phyloP scores from a whole-genome alignment of 2,888 invertebrate genomes.

The Gasteruption jaculator region DNA sequence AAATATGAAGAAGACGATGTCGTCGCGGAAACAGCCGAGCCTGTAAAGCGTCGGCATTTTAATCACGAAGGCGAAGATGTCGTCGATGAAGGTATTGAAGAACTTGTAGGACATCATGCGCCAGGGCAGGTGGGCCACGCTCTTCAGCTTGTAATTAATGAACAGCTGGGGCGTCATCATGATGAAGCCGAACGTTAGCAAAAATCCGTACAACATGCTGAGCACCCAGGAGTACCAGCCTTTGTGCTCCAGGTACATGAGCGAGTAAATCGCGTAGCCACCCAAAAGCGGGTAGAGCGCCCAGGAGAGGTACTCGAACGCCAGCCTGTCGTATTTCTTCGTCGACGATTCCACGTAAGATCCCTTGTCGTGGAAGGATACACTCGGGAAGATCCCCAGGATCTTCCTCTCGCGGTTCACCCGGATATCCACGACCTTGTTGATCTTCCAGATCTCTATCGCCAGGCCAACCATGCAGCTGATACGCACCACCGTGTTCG shows the following conservation, averaged over 20 bases:
- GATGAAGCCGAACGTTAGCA: slow-evolving; percentile 97
- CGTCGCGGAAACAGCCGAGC: slow-evolving; percentile 96
- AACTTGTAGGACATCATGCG: slow-evolving; percentile 99
- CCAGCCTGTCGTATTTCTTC: slow-evolving; percentile 88
- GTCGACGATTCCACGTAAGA: slow-evolving; percentile 95
- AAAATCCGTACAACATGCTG: slow-evolving; percentile 94
- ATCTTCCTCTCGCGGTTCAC: slow-evolving; percentile 69
- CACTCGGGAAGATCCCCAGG: slow-evolving; percentile 74
- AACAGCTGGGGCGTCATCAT: slow-evolving; percentile 99
- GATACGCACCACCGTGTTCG: slow-evolving; percentile 91
- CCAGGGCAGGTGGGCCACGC: slow-evolving; percentile 99
- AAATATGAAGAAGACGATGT: slow-evolving; percentile 98
- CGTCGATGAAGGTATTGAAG: slow-evolving; percentile 98
- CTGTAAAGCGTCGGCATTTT: slow-evolving; percentile 99
- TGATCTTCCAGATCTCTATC: slow-evolving; percentile 99
- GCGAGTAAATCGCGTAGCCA: slow-evolving; percentile 92
- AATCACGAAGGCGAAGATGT: slow-evolving; percentile 99
- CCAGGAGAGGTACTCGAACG: slow-evolving; percentile 96
- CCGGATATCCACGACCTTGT: slow-evolving; percentile 88
- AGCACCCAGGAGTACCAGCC: slow-evolving; percentile 99
- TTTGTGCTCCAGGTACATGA: slow-evolving; percentile 94
- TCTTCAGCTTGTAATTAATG: slow-evolving; percentile 98
- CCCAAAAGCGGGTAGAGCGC: slow-evolving; percentile 87
- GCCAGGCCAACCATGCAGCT: slow-evolving; percentile 91
- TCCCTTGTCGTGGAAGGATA: slow-evolving; percentile 87